phyloP scores from a whole-genome alignment of 92 coral and sea anemone species.

The Phenganax subtilis region DNA sequence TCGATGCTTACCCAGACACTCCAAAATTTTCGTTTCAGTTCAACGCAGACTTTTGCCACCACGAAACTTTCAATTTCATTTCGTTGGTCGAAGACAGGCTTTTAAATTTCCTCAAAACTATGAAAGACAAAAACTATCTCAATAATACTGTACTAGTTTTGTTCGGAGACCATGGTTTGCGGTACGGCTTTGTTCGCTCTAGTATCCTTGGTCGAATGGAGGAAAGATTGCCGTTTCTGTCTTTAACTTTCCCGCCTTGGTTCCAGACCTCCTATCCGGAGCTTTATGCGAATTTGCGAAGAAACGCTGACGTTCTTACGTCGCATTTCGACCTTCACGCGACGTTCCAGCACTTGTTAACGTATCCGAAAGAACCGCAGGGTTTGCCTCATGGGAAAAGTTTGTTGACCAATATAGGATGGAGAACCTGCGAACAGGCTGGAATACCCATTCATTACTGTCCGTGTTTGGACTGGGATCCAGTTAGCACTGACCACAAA shows the following conservation, averaged over 20 bases:
- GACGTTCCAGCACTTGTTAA: conserved; percentile 67
- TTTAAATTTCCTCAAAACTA: conserved; percentile 48
- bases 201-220: conserved; percentile 87
- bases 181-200: conserved; percentile 73
- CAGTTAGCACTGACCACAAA: conserved; percentile 50
- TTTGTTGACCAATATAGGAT: conserved; percentile 54
- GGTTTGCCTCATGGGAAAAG: conserved; percentile 60
- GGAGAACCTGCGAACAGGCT: conserved; percentile 76
- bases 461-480: conserved; percentile 77
- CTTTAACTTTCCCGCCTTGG: conserved; percentile 84
- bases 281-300: conserved; percentile 54
- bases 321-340: conserved; percentile 85
- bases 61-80: conserved; percentile 65
- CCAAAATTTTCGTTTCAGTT: conserved; percentile 75
- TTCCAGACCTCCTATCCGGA: conserved; percentile 65
- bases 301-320: conserved; percentile 61
- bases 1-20: conserved; percentile 62
- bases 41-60: conserved; percentile 65
- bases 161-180: conserved; percentile 83
- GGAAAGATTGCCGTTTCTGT: conserved; percentile 88
- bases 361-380: conserved; percentile 64
- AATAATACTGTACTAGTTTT: conserved; percentile 65
- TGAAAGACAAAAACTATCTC: conserved; percentile 52
- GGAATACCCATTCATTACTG: conserved; percentile 87
- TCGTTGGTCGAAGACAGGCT: conserved; percentile 67